Evolutionary conservation across 2,888 invertebrate species (phyloP).

Genomic region (Pomacea canaliculata): DNA sequence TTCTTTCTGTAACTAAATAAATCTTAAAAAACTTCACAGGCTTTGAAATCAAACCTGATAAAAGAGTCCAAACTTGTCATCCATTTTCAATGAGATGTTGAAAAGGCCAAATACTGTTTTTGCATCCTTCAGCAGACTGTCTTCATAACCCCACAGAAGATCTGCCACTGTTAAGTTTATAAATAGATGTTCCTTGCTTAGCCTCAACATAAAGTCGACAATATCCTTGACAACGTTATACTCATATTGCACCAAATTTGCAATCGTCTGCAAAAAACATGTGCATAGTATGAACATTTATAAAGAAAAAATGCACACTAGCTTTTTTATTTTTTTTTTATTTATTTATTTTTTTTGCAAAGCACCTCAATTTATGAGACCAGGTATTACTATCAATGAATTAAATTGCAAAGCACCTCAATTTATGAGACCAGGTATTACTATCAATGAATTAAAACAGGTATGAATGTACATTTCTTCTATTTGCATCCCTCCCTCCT

Average conservation of each 20-base stretch:
- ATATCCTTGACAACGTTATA: slow-evolving; percentile 37
- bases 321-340: too few species aligned
- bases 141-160: slow-evolving; percentile 61
- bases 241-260: slow-evolving; percentile 45
- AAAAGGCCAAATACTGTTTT: slow-evolving; percentile 30
- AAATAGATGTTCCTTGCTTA: slow-evolving; percentile 70
- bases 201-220: slow-evolving; percentile 36
- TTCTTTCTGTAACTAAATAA: neutral
- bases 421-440: too few species aligned
- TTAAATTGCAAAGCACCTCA: too few species aligned
- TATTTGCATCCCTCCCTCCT: too few species aligned
- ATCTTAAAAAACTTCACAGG: slow-evolving; percentile 36
- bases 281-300: too few species aligned
- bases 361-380: too few species aligned
- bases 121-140: slow-evolving; percentile 44
- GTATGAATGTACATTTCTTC: too few species aligned
- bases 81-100: slow-evolving; percentile 33
- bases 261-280: slow-evolving; percentile 42
- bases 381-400: too few species aligned
- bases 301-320: neutral
- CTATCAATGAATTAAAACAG: too few species aligned
- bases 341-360: too few species aligned
- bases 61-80: slow-evolving; percentile 88
- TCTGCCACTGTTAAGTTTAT: slow-evolving; percentile 44
- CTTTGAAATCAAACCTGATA: slow-evolving; percentile 76